phyloP scores from a whole-genome alignment of 2,113 vertebrate genomes.

The Nothoprocta perdicaria region DNA sequence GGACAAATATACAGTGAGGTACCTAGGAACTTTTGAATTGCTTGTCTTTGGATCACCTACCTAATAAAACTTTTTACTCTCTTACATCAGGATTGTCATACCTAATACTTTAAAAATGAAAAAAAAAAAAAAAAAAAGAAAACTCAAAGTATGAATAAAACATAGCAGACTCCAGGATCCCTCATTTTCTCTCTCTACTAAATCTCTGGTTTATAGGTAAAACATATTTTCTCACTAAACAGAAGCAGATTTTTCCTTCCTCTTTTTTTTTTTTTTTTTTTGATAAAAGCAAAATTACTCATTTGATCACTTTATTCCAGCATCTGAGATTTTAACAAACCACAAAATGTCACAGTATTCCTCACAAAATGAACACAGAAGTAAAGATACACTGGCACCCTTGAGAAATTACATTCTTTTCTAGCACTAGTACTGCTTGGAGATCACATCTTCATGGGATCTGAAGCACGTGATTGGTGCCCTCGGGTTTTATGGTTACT shows the following conservation, averaged over 20 bases:
- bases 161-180: not conserved
- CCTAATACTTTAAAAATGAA: not conserved
- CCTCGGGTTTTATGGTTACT: conserved; percentile 38
- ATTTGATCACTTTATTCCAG: not conserved
- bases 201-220: not conserved
- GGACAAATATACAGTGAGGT: not conserved
- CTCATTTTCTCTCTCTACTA: not conserved
- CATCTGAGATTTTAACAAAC: conserved; percentile 16
- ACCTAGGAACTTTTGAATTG: not conserved
- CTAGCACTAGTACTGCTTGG: not conserved
- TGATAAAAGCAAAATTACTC: not conserved
- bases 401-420: conserved; percentile 11
- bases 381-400: not conserved
- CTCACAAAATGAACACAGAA: not conserved
- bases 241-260: not conserved
- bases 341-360: not conserved
- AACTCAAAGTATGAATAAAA: not conserved
- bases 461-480: conserved; percentile 31
- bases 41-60: not conserved
- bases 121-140: not conserved
- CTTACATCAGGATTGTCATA: not conserved
- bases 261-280: rapidly evolving
- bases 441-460: conserved; percentile 44
- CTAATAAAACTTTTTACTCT: not conserved
- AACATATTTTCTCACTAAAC: not conserved